phyloP scores from a whole-genome alignment of 2,888 invertebrate genomes.

The Camponotus fellah region DNA sequence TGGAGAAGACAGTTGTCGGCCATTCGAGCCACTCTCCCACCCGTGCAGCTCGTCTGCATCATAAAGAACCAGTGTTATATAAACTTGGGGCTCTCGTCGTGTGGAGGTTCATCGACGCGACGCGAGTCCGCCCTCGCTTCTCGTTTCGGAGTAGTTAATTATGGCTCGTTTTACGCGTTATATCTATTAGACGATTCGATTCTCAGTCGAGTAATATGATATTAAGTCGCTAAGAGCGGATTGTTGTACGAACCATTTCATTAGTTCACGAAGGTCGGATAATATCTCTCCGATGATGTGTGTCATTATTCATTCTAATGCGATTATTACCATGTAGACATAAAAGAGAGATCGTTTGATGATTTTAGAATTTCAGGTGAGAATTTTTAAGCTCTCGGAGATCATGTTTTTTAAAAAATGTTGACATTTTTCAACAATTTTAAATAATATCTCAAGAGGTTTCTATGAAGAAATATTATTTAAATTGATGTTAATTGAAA shows the following conservation, averaged over 20 bases:
- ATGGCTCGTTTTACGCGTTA: slow-evolving; percentile 35
- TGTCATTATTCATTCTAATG: slow-evolving; percentile 24
- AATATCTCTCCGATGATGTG: slow-evolving; percentile 2
- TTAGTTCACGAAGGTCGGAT: slow-evolving; percentile 14
- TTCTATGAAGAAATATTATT: background rate
- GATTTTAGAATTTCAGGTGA: background rate
- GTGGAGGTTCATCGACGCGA: slow-evolving; percentile 20
- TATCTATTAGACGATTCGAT: slow-evolving; percentile 38
- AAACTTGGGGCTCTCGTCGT: slow-evolving; percentile 38
- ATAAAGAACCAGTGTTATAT: slow-evolving; percentile 61
- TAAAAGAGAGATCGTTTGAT: background rate
- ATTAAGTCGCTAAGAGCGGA: slow-evolving; percentile 39
- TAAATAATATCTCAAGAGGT: background rate
- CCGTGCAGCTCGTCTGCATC: slow-evolving; percentile 59
- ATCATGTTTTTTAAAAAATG: background rate
- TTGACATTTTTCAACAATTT: background rate
- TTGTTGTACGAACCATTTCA: slow-evolving; percentile 34
- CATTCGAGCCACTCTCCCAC: slow-evolving; percentile 56
- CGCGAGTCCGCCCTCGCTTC: slow-evolving; percentile 39
- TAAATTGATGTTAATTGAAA: background rate
- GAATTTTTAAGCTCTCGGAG: background rate
- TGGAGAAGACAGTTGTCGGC: slow-evolving; percentile 57
- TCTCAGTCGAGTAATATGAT: background rate
- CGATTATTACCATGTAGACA: background rate
- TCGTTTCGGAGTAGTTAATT: slow-evolving; percentile 52